Base-by-base conservation (phyloP, 92 coral and sea anemone genomes). In the Meandrina meandrites region DNA sequence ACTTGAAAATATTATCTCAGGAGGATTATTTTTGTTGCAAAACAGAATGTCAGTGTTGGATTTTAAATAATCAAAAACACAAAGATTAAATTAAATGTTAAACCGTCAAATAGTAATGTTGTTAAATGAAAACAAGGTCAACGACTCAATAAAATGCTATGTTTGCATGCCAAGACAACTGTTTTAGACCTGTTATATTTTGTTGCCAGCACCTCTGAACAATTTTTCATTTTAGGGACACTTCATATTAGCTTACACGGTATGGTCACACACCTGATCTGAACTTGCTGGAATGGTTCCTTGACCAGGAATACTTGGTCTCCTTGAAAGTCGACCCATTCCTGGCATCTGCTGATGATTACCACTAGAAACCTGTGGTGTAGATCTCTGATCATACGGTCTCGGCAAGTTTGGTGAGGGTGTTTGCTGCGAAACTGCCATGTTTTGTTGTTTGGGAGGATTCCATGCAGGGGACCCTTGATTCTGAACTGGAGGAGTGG, bases 401-500 rank as follows among this genome's bases (percentile, higher is more conserved):
- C 90, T 86, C 21, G 73, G 57, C 84, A 64, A 22, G 30, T 66
- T 28, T 87, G 84, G 42, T 36, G 73, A 4, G 34, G 57, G 32
- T 32, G 87, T 42, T 53, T 81, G 90, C 68, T 79, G 91, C 3
- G 85, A 28, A 76, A 40, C 74, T 17, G 36, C 80, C 9, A 86
- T 75, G 72, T 76, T 80, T 35, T 89, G 94, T 42, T 84, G 95
- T 66, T 88, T 83, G 31, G 89, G 86, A 78, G 90, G 88, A 82
- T 79, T 94, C 95, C 98, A 93, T 42, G 90, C 85, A 50, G 92
- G 94, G 18, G 90, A 75, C 68, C 73, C 62, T 79, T 86, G 93
- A 51, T 86, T 92, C 16, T 90, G 91, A 3, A 86, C 90, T 1
- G 98, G 96, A 71, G 93, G 96, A 53, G 98, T 91, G 27, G 99